Conservation (phyloP, 2,797 vertebrate genomes). For the Cetoscarus ocellatus region DNA sequence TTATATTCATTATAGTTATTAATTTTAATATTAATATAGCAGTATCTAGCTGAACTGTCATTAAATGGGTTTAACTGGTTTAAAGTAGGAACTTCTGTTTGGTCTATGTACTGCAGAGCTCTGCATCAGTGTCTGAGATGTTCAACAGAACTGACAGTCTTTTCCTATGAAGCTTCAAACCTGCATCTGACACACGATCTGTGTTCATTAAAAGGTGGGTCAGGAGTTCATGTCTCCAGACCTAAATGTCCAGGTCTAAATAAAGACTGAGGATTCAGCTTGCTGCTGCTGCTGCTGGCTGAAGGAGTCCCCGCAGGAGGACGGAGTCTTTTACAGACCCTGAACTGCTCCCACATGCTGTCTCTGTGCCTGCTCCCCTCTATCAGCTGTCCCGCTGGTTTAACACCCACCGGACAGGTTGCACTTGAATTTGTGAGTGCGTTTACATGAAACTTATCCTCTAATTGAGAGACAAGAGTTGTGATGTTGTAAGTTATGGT, state of each 20-base stretch:
- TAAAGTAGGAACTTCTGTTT: too few relatives aligned
- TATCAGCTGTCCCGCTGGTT: slow-evolving; percentile 7
- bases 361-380: slow-evolving; percentile 10
- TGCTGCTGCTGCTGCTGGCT: slow-evolving; percentile 54
- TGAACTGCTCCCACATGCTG: slow-evolving; percentile 3
- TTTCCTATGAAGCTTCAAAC: slow-evolving; percentile 33
- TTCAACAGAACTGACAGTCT: background rate
- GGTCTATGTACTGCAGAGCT: background rate
- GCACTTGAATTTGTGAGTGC: background rate
- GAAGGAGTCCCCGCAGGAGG: slow-evolving; percentile 51
- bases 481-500: background rate
- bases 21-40: too few relatives aligned
- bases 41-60: too few relatives aligned
- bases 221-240: slow-evolving; percentile 78
- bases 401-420: slow-evolving; percentile 14
- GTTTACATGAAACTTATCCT: background rate
- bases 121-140: background rate
- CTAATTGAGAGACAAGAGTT: background rate
- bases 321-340: slow-evolving; percentile 31
- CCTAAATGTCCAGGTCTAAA: slow-evolving; percentile 80
- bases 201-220: slow-evolving; percentile 81
- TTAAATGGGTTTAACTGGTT: too few relatives aligned
- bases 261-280: slow-evolving; percentile 76
- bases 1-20: too few relatives aligned
- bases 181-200: slow-evolving; percentile 73